Evolutionary conservation across 2,113 vertebrate species (phyloP).

Genomic region (Megaceryle torquata): DNA sequence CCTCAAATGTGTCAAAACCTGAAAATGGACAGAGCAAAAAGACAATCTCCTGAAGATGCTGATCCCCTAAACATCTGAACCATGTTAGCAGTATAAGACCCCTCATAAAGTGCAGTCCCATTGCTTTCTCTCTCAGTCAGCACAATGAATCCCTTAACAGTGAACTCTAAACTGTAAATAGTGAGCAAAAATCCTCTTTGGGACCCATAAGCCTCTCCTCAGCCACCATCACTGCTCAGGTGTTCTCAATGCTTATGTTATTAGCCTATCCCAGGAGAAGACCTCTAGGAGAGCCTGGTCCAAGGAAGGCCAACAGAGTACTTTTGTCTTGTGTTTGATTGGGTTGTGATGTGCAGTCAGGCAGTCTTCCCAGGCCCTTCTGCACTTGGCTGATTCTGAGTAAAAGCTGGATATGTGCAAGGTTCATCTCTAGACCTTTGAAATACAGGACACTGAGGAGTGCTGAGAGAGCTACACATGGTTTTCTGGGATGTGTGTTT

Average conservation of each 20-base stretch:
- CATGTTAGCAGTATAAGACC: neutral
- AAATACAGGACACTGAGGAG: neutral
- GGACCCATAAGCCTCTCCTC: neutral
- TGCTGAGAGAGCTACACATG: neutral
- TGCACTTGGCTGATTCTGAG: neutral
- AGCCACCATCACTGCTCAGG: neutral
- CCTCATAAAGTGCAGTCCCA: neutral
- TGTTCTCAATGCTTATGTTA: neutral
- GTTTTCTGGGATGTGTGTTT: neutral
- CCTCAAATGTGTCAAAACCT: neutral
- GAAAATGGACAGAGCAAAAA: neutral
- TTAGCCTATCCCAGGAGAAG: neutral
- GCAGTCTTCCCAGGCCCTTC: neutral
- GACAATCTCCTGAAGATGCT: neutral
- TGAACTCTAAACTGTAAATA: neutral
- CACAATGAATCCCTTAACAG: neutral
- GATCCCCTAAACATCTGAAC: accelerated
- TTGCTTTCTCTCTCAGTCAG: neutral
- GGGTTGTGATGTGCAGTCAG: neutral
- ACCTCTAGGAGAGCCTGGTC: neutral
- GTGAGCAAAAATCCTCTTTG: neutral
- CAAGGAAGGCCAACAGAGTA: neutral
- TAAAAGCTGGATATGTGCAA: neutral
- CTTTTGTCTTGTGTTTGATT: neutral
- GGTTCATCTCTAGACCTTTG: neutral